Evolutionary conservation across 2,113 vertebrate species (phyloP).

Genomic region (Oxyura jamaicensis): DNA sequence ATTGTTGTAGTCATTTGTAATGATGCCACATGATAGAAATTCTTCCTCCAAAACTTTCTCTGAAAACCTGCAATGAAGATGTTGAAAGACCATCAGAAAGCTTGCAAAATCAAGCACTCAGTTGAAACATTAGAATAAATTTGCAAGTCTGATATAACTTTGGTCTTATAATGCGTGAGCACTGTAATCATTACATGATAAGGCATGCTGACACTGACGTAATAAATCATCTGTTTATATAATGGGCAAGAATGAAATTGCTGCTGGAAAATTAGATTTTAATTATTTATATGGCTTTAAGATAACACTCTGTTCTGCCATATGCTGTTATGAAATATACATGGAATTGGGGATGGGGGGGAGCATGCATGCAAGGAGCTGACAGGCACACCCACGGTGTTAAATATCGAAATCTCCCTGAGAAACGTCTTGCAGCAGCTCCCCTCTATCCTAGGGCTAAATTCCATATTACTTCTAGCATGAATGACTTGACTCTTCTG

Average conservation of each 20-base stretch:
- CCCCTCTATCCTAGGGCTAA: rapidly evolving
- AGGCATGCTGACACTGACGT: not conserved
- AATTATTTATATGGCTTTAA: not conserved
- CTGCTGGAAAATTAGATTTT: slow-evolving; percentile 3
- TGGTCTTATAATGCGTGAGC: not conserved
- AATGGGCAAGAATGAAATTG: not conserved
- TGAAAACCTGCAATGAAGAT: not conserved
- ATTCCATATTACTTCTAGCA: not conserved
- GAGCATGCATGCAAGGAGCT: not conserved
- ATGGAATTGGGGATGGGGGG: not conserved
- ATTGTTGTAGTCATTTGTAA: not conserved
- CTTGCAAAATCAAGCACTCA: not conserved
- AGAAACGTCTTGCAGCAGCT: not conserved
- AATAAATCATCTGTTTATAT: not conserved
- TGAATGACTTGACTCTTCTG: not conserved
- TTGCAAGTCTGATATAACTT: not conserved
- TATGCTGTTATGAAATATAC: not conserved
- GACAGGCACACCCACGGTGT: not conserved
- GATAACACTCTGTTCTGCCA: not conserved
- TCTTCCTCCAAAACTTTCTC: not conserved
- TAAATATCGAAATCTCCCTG: not conserved
- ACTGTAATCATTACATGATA: not conserved
- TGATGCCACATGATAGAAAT: not conserved
- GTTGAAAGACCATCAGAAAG: not conserved
- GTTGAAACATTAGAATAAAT: not conserved